Base-by-base conservation (phyloP, 2,797 vertebrate genomes). In the Phalanger gymnotis region DNA sequence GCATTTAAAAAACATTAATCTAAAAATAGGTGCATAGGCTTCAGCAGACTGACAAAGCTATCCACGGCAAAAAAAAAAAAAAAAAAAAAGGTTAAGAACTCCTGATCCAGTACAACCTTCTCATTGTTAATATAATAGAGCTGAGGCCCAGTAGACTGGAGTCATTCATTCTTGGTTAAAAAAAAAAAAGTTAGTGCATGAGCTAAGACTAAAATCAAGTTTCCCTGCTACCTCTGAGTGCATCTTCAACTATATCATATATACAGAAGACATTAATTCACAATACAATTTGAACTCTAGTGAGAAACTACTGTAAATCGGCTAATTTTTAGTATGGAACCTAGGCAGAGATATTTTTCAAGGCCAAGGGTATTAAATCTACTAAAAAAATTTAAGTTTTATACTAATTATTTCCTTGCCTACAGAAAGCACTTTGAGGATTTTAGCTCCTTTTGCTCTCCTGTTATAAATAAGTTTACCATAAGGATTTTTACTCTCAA, bases 381-480 rank as follows among this genome's bases (percentile, higher is more conserved):
- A 51, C 73, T 87, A 0, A 47, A 47, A 73, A 11, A 47, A 3
- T 89, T 40, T 93, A 92, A 90, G 3, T 52, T 22, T 31, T 53
- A 0, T 56, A 91, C 22, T 25, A 95, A 53, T 28, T 91, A 40
- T 5, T 66, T 96, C 4, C 31, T 12, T 90, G 13, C 5, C 90
- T 94, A 5, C 31, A 58, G 16, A 1, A 94, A n/a, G 31, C 93
- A 40, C 52, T 90, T 87, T 92, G 11, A 57, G 40, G 56, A 52
- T 95, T 95, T 73, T 95, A 54, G 5, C 91, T 90, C 93, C 58
- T 94, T 96, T 92, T 22, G 14, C 87, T 5, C 40, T 56, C n/a
- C 0, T 25, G 52, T 11, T 93, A 61, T 90, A 87, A 90, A 94
- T 94, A 30, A 61, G 56, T 55, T 66, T 57, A 31, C 90, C 94